Evolutionary conservation across 1,140 invertebrate species (phyloP), one percentile per base, ranked within the genome.

Genomic region (Tetramorium parvispinum): DNA sequence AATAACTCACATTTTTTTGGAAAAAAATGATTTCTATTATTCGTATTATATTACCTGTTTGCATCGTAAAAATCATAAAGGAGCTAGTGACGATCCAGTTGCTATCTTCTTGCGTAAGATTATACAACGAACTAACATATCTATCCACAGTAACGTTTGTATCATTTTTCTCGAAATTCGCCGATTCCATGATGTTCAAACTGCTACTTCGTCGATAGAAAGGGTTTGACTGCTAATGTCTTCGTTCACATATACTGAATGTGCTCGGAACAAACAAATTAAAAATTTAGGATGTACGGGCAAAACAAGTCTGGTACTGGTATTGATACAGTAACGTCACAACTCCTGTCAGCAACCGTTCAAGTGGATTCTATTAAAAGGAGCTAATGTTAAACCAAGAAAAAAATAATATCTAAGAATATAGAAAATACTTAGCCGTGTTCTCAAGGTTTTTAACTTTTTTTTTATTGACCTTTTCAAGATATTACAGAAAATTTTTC

Each of bases 51-150:
- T 94, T 92, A 98, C 98, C 98, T 88, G 98, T 98, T 96, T 99
- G 98, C 98, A 99, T 99, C 0, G 98, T 99, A 93, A 99, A 99
- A 82, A 99, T 99, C 88, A 99, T 99, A 92, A 99, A 99, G 1
- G 98, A 97, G 71, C 98, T 98, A 0, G 98, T 98, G 32, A 99
- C 96, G 65, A 99, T 98, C 98, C 98, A 99, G 87, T 97, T 98
- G 18, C 98, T 98, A 90, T 99, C 98, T 94, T 99, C 98, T 87
- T 96, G 92, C 68, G 95, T 95, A 0, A 97, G 96, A 81, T 97
- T 96, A 51, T 94, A 96, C 2, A 94, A 81, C 51, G 94, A 89
- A n/a, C 87, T 87, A 27, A 94, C 49, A 51, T 93, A 93, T 55
- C 24, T 55, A 1, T 43, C 11, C 61, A 53, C 27, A 7, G 88